Evolutionary conservation across 2,113 vertebrate genomes (phyloP), one percentile per base, ranked within the genome.

Genomic region (Alaudala cheleensis): DNA sequence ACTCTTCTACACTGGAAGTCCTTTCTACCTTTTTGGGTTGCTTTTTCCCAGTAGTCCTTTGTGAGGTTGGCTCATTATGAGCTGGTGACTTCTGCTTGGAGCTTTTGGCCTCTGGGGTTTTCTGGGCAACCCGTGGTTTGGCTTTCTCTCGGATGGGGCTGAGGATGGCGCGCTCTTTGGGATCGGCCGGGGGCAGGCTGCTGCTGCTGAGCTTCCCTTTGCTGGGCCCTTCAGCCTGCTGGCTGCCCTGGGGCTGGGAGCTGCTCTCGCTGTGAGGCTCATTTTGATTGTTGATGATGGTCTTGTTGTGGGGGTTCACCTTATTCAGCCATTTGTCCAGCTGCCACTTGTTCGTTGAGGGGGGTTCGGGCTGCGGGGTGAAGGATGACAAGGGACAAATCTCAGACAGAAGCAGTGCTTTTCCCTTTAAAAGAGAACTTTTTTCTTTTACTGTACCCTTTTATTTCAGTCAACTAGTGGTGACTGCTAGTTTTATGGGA

Each of bases 241-340:
- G 97, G 85, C 71, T 97, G 90, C 94, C 96, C 88, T 99, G 97
- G 65, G 98, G 96, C 95, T 98, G 98, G 88, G 97, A 96, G 76
- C 94, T 96, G 5, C 78, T 97, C 85, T 98, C 98, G 1, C 95
- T 97, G 95, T 98, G 98, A 34, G 97, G 98, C 73, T 99, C 99
- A 92, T 98, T 98, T 95, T 99, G 99, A 86, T 97, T 98, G 96
- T 97, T 98, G 79, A 99, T 98, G 95, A 99, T 98, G 23, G 99
- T 98, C 97, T 99, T 99, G 95, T 98, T 99, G 95, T 99, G 99
- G 47, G 99, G 98, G 87, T 99, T 99, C 92, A 99, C 99, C 95
- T 99, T 99, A 97, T 99, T 99, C 80, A 99, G 97, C 99, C 99
- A 99, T 96, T 99, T 99, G 97, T 99, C 99, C 96, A 99, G 93